phyloP scores from a whole-genome alignment of 2,888 invertebrate species.

The Xylophagus ater region DNA sequence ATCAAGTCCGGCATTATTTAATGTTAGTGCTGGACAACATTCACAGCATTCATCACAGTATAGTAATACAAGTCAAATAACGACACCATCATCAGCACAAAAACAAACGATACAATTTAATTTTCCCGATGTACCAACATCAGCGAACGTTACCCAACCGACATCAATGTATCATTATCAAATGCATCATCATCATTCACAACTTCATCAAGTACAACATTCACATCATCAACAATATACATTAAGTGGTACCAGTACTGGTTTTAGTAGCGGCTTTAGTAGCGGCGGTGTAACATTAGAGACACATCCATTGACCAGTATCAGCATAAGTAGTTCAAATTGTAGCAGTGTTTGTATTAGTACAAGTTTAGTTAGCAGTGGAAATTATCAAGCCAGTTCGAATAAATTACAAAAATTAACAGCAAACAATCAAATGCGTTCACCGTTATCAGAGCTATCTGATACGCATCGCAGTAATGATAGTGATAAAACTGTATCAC shows the following conservation, averaged over 20 bases:
- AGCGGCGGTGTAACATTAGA: constrained; percentile 37
- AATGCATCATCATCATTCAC: constrained; percentile 3
- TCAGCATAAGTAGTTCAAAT: constrained; percentile 12
- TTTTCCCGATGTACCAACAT: constrained; percentile 37
- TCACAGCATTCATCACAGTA: constrained; percentile 43
- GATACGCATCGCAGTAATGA: constrained; percentile 50
- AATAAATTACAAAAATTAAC: constrained; percentile 19
- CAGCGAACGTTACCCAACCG: constrained; percentile 21
- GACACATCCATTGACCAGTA: constrained; percentile 36
- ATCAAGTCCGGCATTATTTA: constrained; percentile 74
- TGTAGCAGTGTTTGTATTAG: constrained; percentile 24
- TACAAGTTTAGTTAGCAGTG: constrained; percentile 20
- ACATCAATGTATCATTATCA: constrained; percentile 9
- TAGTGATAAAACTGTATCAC: constrained; percentile 58
- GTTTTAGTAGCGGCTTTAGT: constrained; percentile 12
- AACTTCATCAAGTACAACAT: too few relatives aligned
- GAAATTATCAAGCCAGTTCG: constrained; percentile 9
- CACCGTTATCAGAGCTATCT: constrained; percentile 37
- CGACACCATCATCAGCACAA: constrained; percentile 32
- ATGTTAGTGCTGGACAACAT: too few relatives aligned
- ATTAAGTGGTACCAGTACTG: constrained; percentile 15
- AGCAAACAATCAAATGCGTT: constrained; percentile 19
- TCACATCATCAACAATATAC: constrained; percentile 24
- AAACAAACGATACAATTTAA: constrained; percentile 38
- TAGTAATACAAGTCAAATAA: constrained; percentile 8